Evolutionary conservation across 2,113 vertebrate species (phyloP).

Genomic region (Cyprinodon brontotheroides): DNA sequence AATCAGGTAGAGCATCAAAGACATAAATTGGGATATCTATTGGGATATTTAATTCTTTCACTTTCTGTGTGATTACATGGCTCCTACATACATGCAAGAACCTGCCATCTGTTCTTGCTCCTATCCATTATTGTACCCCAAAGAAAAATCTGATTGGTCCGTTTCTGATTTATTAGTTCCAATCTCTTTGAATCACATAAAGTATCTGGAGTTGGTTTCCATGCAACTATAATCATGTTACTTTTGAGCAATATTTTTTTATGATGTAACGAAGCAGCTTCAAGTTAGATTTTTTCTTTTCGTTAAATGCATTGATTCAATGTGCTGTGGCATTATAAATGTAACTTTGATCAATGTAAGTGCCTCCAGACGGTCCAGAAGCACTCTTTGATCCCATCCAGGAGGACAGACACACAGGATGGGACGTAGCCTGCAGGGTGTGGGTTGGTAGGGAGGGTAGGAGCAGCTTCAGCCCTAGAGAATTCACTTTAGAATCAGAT

Average conservation of each 20-base stretch:
- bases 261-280: neutral
- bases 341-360: slow-evolving; percentile 23
- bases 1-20: no score
- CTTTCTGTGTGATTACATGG: no score
- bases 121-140: no score
- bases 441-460: slow-evolving; percentile 60
- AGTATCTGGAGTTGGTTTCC: neutral
- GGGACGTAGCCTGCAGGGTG: slow-evolving; percentile 56
- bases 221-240: neutral
- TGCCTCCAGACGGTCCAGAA: slow-evolving; percentile 10
- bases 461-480: slow-evolving; percentile 55
- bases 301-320: slow-evolving; percentile 13
- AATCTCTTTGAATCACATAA: neutral
- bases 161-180: neutral
- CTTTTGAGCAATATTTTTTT: neutral
- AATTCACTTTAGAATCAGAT: slow-evolving; percentile 71
- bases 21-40: no score
- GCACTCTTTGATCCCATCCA: slow-evolving; percentile 35
- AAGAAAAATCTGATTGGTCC: neutral
- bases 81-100: no score
- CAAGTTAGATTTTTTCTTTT: neutral
- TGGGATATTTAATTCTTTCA: no score
- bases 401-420: slow-evolving; percentile 48
- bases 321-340: neutral
- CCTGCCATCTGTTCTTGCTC: no score